Base-by-base conservation (phyloP, 2,113 vertebrate species). In the Nothobranchius kuhntae region DNA sequence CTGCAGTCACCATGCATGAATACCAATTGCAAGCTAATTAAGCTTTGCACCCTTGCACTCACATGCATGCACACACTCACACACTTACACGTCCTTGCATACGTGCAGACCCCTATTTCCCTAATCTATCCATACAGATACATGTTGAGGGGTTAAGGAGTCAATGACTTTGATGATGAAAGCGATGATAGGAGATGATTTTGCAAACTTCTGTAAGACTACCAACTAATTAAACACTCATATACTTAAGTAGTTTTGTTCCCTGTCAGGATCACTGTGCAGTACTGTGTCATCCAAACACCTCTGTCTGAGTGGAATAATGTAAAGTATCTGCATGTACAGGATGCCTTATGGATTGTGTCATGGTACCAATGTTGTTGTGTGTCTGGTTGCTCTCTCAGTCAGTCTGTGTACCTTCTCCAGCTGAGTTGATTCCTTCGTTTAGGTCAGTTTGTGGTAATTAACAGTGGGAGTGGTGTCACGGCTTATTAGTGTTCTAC, bases 401-500 rank as follows among this genome's bases (percentile, higher is more conserved):
- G 67, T 52, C 7, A 24, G n/a, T 66, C n/a, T 80, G 71, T 75
- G 74, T 84, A 71, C 75, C 64, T 86, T 85, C 56, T 74, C 74
- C 70, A 75, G 78, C 77, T 71, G 76, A 55, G 80, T 79, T 76
- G 77, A 85, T 83, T 88, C 73, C 78, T 96, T 99, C 96, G 95
- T 96, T 96, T 96, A 94, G 92, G 86, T 63, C 94, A 93, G 94
- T 95, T 97, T 95, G 74, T 64, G 94, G 95, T 97, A 97, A 98
- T 99, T 98, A 96, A 97, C 96, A 95, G 94, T 94, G 95, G 95
- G 96, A 96, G 95, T 95, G 94, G 95, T 96, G 96, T 98, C 96
- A 98, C 92, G 94, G 94, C 95, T 97, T 98, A 98, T 99, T 99
- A 98, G 94, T 95, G 94, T 96, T 86, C 95, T 94, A 95, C 93